phyloP scores from a whole-genome alignment of 2,113 vertebrate species.

The Tragelaphus imberbis region DNA sequence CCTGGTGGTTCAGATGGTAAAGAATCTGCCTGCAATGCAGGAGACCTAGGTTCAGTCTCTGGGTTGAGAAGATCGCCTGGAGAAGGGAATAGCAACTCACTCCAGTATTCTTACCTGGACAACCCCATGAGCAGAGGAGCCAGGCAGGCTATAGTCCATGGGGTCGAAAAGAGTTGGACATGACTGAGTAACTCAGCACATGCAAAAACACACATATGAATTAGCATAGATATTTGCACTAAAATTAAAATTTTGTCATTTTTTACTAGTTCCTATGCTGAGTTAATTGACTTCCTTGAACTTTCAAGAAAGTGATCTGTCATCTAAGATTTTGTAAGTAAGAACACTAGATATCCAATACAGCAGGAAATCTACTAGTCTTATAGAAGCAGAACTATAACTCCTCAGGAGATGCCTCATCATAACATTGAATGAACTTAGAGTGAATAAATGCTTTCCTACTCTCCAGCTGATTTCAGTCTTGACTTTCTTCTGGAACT shows the following conservation, averaged over 20 bases:
- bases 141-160: not conserved
- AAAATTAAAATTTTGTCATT: not conserved
- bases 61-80: not conserved
- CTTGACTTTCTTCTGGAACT: not conserved
- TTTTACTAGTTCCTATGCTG: not conserved
- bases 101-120: not conserved
- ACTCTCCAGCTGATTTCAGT: not conserved
- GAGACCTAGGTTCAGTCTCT: not conserved
- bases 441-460: not conserved
- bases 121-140: not conserved
- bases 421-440: not conserved
- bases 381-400: not conserved
- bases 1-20: not conserved
- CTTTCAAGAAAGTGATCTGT: not conserved
- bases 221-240: not conserved
- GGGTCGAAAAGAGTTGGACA: not conserved
- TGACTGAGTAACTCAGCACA: not conserved
- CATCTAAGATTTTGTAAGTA: not conserved
- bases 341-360: not conserved
- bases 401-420: not conserved
- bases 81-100: not conserved
- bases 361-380: not conserved
- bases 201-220: not conserved
- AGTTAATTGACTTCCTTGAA: not conserved
- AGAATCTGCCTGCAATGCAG: not conserved